Conservation (phyloP, 2,113 vertebrate species). For the Cariama cristata region DNA sequence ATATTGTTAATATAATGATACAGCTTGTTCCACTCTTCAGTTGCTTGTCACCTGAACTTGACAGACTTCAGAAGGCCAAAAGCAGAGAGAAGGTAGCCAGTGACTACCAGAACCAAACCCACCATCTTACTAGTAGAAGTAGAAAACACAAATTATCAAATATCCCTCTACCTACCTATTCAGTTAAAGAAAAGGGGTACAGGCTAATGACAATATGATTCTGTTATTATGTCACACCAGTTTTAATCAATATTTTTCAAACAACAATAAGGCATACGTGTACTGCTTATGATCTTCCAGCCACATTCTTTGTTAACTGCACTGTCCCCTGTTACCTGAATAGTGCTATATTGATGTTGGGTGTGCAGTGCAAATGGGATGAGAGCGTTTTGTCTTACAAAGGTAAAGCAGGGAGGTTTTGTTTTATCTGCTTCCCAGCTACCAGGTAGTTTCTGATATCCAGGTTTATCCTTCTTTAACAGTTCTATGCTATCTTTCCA, state of each 20-base stretch:
- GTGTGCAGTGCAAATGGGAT: neutral
- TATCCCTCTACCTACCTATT: neutral
- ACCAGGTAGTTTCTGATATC: constrained; percentile 14
- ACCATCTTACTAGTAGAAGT: neutral
- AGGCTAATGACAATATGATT: neutral
- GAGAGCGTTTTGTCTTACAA: constrained; percentile 9
- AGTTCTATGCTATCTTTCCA: neutral
- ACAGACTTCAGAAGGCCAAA: neutral
- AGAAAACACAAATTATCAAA: neutral
- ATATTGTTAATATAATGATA: neutral
- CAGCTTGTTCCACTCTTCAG: neutral
- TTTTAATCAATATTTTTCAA: neutral
- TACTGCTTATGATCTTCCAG: neutral
- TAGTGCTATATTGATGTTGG: neutral
- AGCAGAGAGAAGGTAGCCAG: neutral
- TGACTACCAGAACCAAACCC: neutral
- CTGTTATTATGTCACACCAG: neutral
- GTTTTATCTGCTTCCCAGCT: constrained; percentile 39
- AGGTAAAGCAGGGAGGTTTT: constrained; percentile 17
- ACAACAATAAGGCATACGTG: neutral
- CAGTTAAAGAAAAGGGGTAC: neutral
- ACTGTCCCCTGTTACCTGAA: neutral
- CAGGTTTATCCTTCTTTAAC: constrained; percentile 58
- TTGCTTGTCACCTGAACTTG: neutral
- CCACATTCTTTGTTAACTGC: neutral